These are phyloP conservation scores for Cecidostiba fungosa DNA, from an alignment of 2,888 invertebrate species.

Conservation along the genomic window DNA sequence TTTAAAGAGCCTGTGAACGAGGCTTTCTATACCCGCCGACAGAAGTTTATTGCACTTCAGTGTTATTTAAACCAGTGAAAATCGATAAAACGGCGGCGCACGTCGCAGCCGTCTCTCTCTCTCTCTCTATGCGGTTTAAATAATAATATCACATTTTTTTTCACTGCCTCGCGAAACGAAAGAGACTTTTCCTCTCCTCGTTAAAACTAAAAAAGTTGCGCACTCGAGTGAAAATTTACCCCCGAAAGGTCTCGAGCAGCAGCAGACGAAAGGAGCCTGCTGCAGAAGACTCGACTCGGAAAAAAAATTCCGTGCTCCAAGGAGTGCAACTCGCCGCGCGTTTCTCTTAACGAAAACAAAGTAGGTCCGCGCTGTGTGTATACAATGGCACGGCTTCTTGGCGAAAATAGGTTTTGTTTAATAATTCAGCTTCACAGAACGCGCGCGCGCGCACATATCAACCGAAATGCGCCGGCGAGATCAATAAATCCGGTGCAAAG, in stretches of 20 bases:
- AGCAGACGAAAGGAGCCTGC: background rate
- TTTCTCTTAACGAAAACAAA: conserved; percentile 24
- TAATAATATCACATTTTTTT: background rate
- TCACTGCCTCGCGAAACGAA: background rate
- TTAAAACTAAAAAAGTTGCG: background rate
- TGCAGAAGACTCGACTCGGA: background rate
- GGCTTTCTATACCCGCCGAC: background rate
- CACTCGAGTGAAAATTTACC: background rate
- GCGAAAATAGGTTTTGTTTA: conserved; percentile 47
- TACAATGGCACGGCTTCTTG: conserved; percentile 34
- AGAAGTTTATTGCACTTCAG: background rate
- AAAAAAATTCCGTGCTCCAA: background rate
- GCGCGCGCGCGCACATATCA: background rate
- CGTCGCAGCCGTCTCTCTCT: background rate
- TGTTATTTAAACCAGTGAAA: conserved; percentile 3
- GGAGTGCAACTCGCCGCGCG: background rate
- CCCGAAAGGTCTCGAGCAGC: background rate
- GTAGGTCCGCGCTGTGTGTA: conserved; percentile 25
- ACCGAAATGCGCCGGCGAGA: background rate
- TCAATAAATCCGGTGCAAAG: conserved; percentile 38
- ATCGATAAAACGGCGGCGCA: background rate
- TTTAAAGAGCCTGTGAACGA: background rate
- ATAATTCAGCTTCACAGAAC: conserved; percentile 35
- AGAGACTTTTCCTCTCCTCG: background rate
- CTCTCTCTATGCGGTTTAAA: background rate